phyloP scores from a whole-genome alignment of 2,797 vertebrate species.

The Sebastes baramenuke region DNA sequence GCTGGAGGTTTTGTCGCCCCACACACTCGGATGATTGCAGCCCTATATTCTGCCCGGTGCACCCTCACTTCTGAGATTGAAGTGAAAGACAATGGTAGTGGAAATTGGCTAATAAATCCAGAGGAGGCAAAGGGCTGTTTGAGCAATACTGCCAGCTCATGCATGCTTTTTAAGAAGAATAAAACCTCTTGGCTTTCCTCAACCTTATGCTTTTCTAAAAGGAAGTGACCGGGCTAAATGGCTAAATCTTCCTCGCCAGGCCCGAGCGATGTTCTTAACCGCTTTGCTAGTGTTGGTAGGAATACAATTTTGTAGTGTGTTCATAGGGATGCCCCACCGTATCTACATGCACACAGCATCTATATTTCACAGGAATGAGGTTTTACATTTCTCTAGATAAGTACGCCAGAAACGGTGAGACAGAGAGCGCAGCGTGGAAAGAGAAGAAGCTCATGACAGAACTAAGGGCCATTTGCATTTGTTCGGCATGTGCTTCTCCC shows the following conservation, averaged over 20 bases:
- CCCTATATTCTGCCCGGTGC: slow-evolving; percentile 93
- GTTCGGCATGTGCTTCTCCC: slow-evolving; percentile 38
- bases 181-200: slow-evolving; percentile 75
- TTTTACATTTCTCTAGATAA: slow-evolving; percentile 48
- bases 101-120: slow-evolving; percentile 99
- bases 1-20: slow-evolving; percentile 83
- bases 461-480: slow-evolving; percentile 47
- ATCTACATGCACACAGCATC: slow-evolving; percentile 37
- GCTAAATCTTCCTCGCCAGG: slow-evolving; percentile 36
- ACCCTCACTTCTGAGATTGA: slow-evolving; percentile 92
- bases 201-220: slow-evolving; percentile 59
- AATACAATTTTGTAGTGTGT: slow-evolving; percentile 35
- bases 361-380: slow-evolving; percentile 65
- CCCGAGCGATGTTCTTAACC: slow-evolving; percentile 13
- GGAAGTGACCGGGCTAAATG: slow-evolving; percentile 54
- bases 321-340: slow-evolving; percentile 28
- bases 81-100: slow-evolving; percentile 99
- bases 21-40: slow-evolving; percentile 88
- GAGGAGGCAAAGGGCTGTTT: slow-evolving; percentile 90
- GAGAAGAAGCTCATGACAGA: slow-evolving; percentile 43
- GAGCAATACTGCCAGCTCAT: slow-evolving; percentile 88
- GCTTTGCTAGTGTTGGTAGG: slow-evolving; percentile 24
- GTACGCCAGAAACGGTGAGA: slow-evolving; percentile 24
- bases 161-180: slow-evolving; percentile 84
- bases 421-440: background rate